Conservation (phyloP, 2,113 vertebrate species). For the Propithecus coquereli region DNA sequence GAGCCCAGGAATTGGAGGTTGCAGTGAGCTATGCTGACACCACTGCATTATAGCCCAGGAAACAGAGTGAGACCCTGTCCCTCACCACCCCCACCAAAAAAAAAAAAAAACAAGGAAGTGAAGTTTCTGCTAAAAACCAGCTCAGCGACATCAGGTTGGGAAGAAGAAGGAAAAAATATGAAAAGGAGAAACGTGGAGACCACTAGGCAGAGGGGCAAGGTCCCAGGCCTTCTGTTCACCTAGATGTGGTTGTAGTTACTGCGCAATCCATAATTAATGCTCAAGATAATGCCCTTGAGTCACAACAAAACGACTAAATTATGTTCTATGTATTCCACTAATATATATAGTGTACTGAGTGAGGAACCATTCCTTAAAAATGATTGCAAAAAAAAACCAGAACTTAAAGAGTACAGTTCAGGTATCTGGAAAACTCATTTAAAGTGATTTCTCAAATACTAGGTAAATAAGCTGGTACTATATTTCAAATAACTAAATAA, state of each 20-base stretch:
- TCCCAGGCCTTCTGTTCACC: rapidly evolving
- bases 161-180: neutral
- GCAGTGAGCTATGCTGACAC: too few relatives aligned
- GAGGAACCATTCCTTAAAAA: neutral
- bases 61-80: too few relatives aligned
- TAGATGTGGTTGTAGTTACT: neutral
- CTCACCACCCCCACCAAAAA: too few relatives aligned
- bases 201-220: neutral
- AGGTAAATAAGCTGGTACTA: neutral
- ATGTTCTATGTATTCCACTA: neutral
- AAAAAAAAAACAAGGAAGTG: neutral
- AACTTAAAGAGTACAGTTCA: neutral
- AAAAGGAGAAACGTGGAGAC: neutral
- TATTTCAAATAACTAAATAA: neutral
- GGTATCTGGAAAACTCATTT: neutral
- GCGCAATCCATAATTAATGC: neutral
- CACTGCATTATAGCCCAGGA: too few relatives aligned
- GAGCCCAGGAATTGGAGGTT: too few relatives aligned
- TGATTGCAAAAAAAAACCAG: neutral
- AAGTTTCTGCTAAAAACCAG: neutral
- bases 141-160: neutral
- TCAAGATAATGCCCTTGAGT: neutral
- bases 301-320: neutral
- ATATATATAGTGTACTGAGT: neutral
- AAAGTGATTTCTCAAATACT: neutral